Evolutionary conservation across 2,113 vertebrate species (phyloP), one percentile per base, ranked within the genome.

Genomic region (Carlito syrichta): DNA sequence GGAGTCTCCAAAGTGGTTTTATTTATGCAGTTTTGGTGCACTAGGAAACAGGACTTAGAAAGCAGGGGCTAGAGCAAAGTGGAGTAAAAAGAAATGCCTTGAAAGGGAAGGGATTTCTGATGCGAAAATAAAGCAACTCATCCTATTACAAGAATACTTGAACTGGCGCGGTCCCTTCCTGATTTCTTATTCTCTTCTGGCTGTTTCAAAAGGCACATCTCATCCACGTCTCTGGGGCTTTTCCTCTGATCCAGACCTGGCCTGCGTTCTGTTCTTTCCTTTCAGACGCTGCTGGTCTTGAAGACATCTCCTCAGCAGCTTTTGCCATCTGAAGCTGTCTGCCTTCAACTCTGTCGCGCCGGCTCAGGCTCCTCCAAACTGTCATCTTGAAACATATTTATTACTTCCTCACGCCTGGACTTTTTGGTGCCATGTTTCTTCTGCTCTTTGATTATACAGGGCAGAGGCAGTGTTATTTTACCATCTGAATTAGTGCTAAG

Each of bases 251-350:
- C 89, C 84, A 90, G 66, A 85, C 54, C 89, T 56, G 89, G 84
- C 38, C 96, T 69, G 48, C 50, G 25, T 82, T 87, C 83, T 89
- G 62, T 60, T 86, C 78, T 76, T 94, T 62, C 86, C 43, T 94
- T 92, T 96, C 76, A 96, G 93, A 96, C 43, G 6, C 76, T 89
- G 71, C 58, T 77, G 89, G 48, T 98, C 81, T 68, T 73, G 54
- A 86, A 92, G 93, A 95, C 81, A 88, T 93, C 86, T 89, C 78
- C 56, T 71, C 4, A 0, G 79, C 92, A 78, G 84, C 63, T 68
- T 88, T 81, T 82, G 96, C 97, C 97, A 96, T 97, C 93, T 96
- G 95, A 94, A 97, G 89, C 87, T 94, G 94, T 97, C 96, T 97
- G 96, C 81, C 89, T 97, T 96, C 79, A 32, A 74, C 81, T 94